Conservation (phyloP, 2,113 vertebrate species). For the Antechinus stuartii region DNA sequence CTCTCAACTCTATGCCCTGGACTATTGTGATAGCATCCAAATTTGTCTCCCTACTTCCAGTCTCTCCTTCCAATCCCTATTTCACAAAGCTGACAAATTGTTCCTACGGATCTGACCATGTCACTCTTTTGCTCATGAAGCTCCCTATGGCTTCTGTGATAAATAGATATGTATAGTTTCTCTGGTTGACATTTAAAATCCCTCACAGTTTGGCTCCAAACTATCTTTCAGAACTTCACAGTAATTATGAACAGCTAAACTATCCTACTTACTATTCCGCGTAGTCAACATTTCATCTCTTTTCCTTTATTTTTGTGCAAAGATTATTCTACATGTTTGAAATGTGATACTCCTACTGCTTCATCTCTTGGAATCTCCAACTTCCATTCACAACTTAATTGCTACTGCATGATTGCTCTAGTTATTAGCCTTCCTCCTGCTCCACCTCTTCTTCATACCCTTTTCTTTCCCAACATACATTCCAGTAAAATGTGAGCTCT, state of each 20-base stretch:
- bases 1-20: background rate
- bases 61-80: background rate
- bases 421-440: background rate
- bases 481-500: background rate
- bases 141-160: background rate
- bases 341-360: background rate
- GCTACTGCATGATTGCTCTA: background rate
- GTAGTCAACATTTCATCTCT: background rate
- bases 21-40: background rate
- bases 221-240: background rate
- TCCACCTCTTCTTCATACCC: background rate
- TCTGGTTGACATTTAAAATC: background rate
- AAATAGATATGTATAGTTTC: no score
- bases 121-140: background rate
- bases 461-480: background rate
- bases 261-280: background rate
- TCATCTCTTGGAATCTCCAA: background rate
- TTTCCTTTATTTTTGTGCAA: background rate
- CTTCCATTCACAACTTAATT: background rate
- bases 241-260: background rate
- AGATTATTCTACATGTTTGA: background rate
- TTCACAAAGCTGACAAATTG: background rate
- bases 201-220: background rate
- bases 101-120: background rate
- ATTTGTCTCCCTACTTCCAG: background rate